phyloP scores from a whole-genome alignment of 2,888 invertebrate species.

The Acanthosoma haemorrhoidale region DNA sequence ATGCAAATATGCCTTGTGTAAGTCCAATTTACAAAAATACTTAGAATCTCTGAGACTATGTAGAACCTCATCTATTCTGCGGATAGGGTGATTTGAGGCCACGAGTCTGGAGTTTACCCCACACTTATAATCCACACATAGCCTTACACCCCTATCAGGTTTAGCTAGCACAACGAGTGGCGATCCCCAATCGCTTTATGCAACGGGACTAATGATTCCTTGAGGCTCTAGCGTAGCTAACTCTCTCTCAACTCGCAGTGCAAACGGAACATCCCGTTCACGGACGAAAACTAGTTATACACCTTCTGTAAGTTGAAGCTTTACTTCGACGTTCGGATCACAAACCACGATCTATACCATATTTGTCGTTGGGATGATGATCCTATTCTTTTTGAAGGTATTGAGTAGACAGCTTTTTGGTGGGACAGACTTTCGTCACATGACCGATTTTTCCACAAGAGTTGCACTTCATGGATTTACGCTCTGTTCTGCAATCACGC shows the following conservation, averaged over 20 bases:
- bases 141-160: conserved; percentile 30
- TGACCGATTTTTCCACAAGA: conserved; percentile 31
- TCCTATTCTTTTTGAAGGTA: conserved; percentile 4
- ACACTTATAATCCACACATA: conserved; percentile 35
- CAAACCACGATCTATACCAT: too few relatives aligned
- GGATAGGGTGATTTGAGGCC: too few relatives aligned
- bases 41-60: too few relatives aligned
- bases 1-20: too few relatives aligned
- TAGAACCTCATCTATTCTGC: too few relatives aligned
- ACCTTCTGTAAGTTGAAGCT: conserved; percentile 22
- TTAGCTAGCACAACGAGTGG: conserved; percentile 22
- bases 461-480: background rate
- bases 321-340: too few relatives aligned
- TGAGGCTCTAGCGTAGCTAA: conserved; percentile 17
- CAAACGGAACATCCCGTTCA: conserved; percentile 29
- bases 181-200: conserved; percentile 20
- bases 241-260: conserved; percentile 27
- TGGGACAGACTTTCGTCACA: conserved; percentile 26
- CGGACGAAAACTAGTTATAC: conserved; percentile 23
- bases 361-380: background rate
- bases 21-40: too few relatives aligned
- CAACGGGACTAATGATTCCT: background rate
- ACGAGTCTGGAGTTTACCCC: too few relatives aligned
- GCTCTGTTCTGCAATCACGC: conserved; percentile 17
- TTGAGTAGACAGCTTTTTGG: conserved; percentile 8